Base-by-base conservation (phyloP, 2,113 vertebrate species). In the Corythoichthys intestinalis region DNA sequence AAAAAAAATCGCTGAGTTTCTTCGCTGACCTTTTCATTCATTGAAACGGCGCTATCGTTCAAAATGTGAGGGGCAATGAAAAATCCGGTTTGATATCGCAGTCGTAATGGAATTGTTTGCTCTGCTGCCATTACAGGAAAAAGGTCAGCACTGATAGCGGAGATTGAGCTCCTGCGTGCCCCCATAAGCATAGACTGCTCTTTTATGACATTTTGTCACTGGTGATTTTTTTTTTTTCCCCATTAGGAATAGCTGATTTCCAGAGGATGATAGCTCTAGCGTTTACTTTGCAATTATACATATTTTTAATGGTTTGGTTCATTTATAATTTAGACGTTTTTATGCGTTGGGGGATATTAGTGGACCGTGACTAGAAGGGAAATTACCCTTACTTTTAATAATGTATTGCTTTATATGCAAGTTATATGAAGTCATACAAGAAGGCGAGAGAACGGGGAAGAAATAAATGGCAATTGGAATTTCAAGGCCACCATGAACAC, bases 111-210 rank as follows among this genome's bases (percentile, higher is more conserved):
- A 89, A 89, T 65, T 70, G 73, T 77, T 83, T 59, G 4, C 75
- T 71, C 79, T 82, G 77, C 73, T 61, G 80, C 83, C 83, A 87
- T 87, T 84, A 86, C 82, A 70, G 65, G 77, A 80, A 88, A 58
- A 87, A 88, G 88, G 86, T 89, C 86, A 87, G 64, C 17, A 71
- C 68, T 83, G 56, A 86, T 85, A 86, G 87, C 79, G 70, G 83
- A 82, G 85, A 83, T 70, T 69, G 73, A 83, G 84, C 75, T 67
- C 66, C 48, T 17, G 57, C 65, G 64, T 72, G 79, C 34, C 78
- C 75, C 78, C 66, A 81, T 74, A 74, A 70, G 66, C 61, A 61
- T 58, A 49, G 77, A 28, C 74, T 56, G 35, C 67, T 75, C 65
- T 69, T 63, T 15, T 68, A 39, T 77, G 72, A 76, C 76, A 78